Evolutionary conservation across 2,113 vertebrate species (phyloP).

Genomic region (Sminthopsis crassicaudata): DNA sequence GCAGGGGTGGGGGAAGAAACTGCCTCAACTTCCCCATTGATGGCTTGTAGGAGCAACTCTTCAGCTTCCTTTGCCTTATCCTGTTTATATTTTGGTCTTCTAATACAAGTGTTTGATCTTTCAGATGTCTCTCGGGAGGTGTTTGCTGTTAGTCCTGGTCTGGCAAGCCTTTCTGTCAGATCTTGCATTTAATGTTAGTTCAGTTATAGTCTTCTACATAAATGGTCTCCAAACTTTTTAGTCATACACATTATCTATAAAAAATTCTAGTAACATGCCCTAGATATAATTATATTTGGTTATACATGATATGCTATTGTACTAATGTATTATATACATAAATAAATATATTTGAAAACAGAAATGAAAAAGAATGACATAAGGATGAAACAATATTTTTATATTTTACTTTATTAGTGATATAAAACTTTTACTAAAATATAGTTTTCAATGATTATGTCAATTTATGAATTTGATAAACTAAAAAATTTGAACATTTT

Average conservation of each 20-base stretch:
- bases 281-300: not conserved
- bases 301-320: not conserved
- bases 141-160: not conserved
- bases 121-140: not conserved
- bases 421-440: not conserved
- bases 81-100: not conserved
- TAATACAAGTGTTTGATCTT: not conserved
- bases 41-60: not conserved
- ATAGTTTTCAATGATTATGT: not conserved
- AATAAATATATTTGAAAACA: not conserved
- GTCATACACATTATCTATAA: not conserved
- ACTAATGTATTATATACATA: not conserved
- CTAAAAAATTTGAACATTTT: not conserved
- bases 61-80: not conserved
- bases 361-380: not conserved
- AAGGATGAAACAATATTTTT: not conserved
- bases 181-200: not conserved
- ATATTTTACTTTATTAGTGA: not conserved
- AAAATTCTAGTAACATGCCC: not conserved
- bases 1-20: not conserved
- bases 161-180: not conserved
- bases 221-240: not conserved
- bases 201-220: not conserved
- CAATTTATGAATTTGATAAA: not conserved
- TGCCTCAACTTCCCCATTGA: not conserved